Evolutionary conservation across 30 jellyfish, hydroid and myxozoan genomes (phyloP), one percentile per base, ranked within the genome.

Genomic region (Turritopsis dohrnii): DNA sequence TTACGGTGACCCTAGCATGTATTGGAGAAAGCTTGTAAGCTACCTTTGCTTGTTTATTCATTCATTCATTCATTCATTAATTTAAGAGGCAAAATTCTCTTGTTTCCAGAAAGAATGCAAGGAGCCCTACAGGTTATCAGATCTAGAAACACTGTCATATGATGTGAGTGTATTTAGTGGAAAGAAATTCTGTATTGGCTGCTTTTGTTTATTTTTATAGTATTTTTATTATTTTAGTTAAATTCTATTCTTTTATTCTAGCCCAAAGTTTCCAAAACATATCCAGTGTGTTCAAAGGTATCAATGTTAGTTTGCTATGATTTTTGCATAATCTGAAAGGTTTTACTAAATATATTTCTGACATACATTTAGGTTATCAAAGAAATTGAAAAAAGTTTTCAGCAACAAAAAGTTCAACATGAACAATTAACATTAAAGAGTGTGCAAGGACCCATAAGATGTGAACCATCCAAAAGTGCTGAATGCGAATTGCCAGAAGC

Each of bases 11-110:
- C 76, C 76, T 66, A 26, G 76, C 4, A 4, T 17, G 8, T 26
- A 21, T 7, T 3, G 76, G 76, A 66, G 76, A 66, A 66, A 66
- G 76, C 29, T 66, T 66, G 29, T 66, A 21, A 66, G 76, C 60
- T 41, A 41, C 60, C 60, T 41, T 41, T 41, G 60, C 60, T 41
- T 41, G 60, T 41, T 41, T 41, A 41, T 41, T 41, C 60, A 41
- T 41, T 41, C 60, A 41, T 41, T 41, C 60, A 41, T 41, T 41
- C 60, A 41, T 41, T 41, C 60, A 41, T 41, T 41, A 41, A 41
- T 41, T 41, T 41, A 41, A 41, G 60, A 41, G 60, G 60, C 60
- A 41, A 41, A 41, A 41, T 41, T 41, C 60, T 41, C 60, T 41
- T 41, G 60, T 41, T 41, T 41, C 60, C 60, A 41, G 60, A 41